Percentiles rank a stretch among this genome's conserved stretches.
phyloP scores from a whole-genome alignment of 2,797 vertebrate genomes.

The Phataginus tricuspis region DNA sequence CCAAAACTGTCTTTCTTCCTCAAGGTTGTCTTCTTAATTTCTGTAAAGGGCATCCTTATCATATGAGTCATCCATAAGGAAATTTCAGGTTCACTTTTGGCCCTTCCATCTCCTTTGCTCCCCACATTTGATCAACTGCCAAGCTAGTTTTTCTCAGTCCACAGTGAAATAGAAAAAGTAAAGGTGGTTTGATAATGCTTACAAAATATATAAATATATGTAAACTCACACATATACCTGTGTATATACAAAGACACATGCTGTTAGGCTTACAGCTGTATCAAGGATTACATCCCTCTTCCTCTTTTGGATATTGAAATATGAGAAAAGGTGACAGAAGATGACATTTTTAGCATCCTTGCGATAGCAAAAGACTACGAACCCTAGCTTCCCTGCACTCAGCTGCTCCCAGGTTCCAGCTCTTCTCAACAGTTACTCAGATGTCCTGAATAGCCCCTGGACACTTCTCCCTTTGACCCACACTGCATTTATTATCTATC shows the following conservation, averaged over 20 bases:
- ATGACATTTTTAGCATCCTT: background rate
- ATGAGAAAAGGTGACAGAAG: background rate
- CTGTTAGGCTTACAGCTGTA: background rate
- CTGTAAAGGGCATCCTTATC: background rate
- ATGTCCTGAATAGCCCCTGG: background rate
- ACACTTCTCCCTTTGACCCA: background rate
- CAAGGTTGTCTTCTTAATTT: background rate
- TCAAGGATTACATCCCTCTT: background rate
- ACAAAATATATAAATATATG: background rate
- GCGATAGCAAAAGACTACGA: background rate
- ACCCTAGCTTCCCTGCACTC: background rate
- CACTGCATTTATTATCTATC: background rate
- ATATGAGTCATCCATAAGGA: background rate
- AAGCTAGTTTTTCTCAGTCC: background rate
- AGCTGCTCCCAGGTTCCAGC: fast-evolving
- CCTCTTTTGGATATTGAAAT: background rate
- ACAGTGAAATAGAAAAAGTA: constrained; percentile 16
- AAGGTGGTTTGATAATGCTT: background rate
- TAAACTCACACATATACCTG: background rate
- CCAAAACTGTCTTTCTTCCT: background rate
- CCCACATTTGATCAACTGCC: background rate
- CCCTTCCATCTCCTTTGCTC: background rate
- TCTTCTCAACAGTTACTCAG: background rate
- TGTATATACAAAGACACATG: background rate
- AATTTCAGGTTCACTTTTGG: constrained; percentile 6